Base-by-base conservation (phyloP, 2,797 vertebrate genomes). In the Oreochromis grahami region DNA sequence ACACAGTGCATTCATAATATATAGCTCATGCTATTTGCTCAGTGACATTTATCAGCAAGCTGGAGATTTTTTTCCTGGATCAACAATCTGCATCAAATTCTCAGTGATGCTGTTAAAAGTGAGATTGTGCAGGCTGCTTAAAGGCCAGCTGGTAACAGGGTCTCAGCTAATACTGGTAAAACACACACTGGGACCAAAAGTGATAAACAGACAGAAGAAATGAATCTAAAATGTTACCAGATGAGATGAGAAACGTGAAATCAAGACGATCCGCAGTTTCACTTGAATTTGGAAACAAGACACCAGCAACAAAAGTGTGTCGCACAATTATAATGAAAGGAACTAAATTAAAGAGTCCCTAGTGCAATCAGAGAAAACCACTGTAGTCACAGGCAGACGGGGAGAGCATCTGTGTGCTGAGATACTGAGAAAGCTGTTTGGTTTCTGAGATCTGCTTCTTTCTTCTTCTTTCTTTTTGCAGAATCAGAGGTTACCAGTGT, bases 401-500 rank as follows among this genome's bases (percentile, higher is more conserved):
- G 17, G 63, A 21, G 24, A 82, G 74, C 60, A 32, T 63, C 26
- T 78, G 77, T 60, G 77, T 43, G 70, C 26, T 34, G 45, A 74
- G 70, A 8, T 24, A 63, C 36, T 32, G 48, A 65, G 68, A 43
- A 76, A 89, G 77, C 36, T 21, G 50, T 86, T 77, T 43, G 63
- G 72, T 79, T 83, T 90, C 80, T 24, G 36, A 84, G 63, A 58
- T 78, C 65, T 82, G 70, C 52, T 77, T 80, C 56, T 65, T 65
- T 65, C 19, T 21, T 55, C 21, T 38, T 21, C 1, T 11, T 77
- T 11, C 74, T 9, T 43, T 55, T 48, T 32, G 34, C 56, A 8
- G 82, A 65, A 89, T 91, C 84, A 78, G 76, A 91, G 85, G 81
- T 92, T 89, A 88, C 88, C 86, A 3, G 65, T 80, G 65, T 85